phyloP scores from a whole-genome alignment of 1,140 invertebrate species.

The Campoletis sonorensis region DNA sequence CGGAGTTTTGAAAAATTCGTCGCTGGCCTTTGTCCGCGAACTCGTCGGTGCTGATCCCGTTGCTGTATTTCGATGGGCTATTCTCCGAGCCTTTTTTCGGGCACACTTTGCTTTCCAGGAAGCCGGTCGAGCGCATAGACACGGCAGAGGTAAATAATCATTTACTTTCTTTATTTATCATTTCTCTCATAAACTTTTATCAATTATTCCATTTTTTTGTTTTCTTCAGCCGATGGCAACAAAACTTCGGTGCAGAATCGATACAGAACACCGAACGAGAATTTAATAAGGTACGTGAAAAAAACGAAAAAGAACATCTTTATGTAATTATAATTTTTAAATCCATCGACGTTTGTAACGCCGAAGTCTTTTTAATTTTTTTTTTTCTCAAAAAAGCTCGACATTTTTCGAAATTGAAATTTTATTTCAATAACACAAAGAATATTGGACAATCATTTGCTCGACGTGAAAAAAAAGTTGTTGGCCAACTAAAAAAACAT shows the following conservation, averaged over 20 bases:
- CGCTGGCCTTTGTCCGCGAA: slow-evolving; percentile 93
- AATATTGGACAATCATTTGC: background rate
- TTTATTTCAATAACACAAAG: background rate
- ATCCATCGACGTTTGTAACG: background rate
- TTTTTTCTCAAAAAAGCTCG: background rate
- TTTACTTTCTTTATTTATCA: background rate
- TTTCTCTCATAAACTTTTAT: background rate
- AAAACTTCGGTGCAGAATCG: slow-evolving; percentile 78
- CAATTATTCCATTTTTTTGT: slow-evolving; percentile 41
- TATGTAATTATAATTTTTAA: background rate
- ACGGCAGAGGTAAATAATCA: slow-evolving; percentile 77
- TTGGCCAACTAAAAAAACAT: too few relatives aligned
- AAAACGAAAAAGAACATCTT: slow-evolving; percentile 41
- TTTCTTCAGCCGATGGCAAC: slow-evolving; percentile 77
- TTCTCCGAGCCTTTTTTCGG: slow-evolving; percentile 92
- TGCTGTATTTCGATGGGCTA: slow-evolving; percentile 96
- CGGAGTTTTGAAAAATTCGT: slow-evolving; percentile 94
- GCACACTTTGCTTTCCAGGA: slow-evolving; percentile 95
- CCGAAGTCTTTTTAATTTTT: background rate
- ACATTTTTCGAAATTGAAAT: background rate
- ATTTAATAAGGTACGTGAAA: slow-evolving; percentile 80
- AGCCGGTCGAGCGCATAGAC: slow-evolving; percentile 85
- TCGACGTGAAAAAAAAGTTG: too few relatives aligned
- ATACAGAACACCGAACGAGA: slow-evolving; percentile 85
- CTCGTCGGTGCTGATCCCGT: slow-evolving; percentile 96